Percentiles rank a stretch among this genome's conserved stretches.
Evolutionary conservation across 2,797 vertebrate genomes (phyloP).

Genomic region (Ceryle rudis): DNA sequence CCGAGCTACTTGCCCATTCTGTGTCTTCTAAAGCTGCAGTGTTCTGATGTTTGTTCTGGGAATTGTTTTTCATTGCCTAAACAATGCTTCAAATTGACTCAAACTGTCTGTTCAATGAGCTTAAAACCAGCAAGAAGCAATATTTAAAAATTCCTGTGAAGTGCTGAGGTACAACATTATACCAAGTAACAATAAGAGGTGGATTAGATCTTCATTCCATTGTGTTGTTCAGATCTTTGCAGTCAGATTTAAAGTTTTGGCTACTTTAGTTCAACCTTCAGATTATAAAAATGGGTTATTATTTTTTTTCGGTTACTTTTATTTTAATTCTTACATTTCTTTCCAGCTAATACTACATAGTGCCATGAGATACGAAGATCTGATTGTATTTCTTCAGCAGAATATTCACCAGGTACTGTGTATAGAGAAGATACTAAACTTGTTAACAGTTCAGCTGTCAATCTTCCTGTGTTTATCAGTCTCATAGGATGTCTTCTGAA

Average conservation of each 20-base stretch:
- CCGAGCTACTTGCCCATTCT: not conserved
- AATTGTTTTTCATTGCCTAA: not conserved
- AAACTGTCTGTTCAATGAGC: not conserved
- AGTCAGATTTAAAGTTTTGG: not conserved
- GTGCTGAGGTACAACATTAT: not conserved
- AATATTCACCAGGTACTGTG: slow-evolving; percentile 78
- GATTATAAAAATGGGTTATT: not conserved
- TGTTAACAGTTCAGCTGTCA: not conserved
- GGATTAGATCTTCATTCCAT: not conserved
- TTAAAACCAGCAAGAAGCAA: not conserved
- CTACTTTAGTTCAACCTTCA: not conserved
- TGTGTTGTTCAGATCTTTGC: not conserved
- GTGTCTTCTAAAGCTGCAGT: not conserved
- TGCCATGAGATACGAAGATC: slow-evolving; percentile 73
- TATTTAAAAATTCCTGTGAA: not conserved
- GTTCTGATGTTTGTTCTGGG: not conserved
- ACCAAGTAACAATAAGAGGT: not conserved
- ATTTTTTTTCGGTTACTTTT: not conserved
- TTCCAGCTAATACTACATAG: slow-evolving; percentile 75
- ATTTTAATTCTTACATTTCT: not conserved
- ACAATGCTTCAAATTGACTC: not conserved
- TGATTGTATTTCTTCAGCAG: slow-evolving; percentile 77
- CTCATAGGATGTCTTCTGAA: not conserved
- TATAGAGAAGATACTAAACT: not conserved
- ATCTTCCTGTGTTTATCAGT: not conserved